Base-by-base conservation (phyloP, 2,797 vertebrate species). In the Hypotaenidia okinawae region DNA sequence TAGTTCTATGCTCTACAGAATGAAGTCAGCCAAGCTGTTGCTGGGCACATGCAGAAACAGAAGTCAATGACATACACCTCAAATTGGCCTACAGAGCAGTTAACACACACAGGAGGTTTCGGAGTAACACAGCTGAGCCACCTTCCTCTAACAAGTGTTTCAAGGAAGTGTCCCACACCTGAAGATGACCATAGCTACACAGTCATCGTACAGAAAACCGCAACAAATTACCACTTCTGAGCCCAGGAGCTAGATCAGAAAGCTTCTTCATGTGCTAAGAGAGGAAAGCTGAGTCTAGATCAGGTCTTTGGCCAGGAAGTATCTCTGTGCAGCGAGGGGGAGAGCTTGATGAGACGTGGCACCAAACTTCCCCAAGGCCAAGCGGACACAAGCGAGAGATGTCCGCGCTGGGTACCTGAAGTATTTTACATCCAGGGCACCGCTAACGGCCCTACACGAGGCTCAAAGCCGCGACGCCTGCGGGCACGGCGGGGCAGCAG, bases 261-360 rank as follows among this genome's bases (percentile, higher is more conserved):
- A 6, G 11, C 6, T 57, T 37, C 58, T 52, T 9, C 13, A 6
- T 0, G 10, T 16, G 2, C 0, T 4, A 13, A 4, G 0, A 59
- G 28, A 16, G 9, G 11, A n/a, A 63, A 54, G 8, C 3, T 0
- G 39, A 13, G 35, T 1, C 23, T 2, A 32, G 17, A 5, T 5
- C 5, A 3, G 21, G 23, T 9, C 28, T 30, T 22, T 8, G 0
- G 30, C 23, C 80, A 33, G 49, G 67, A 25, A 30, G 57, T 1
- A 25, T 30, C 49, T 7, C 35, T 13, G 39, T 13, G 27, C 0
- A 33, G 58, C 45, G n/a, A 7, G 59, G 4, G 39, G 45, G 2
- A 25, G 67, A 47, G 7, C 17, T 10, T 5, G 7, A 22, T 0
- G 72, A 57, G 4, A 15, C 3, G 3, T 11, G 43, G 70, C 24